phyloP scores from a whole-genome alignment of 2,888 invertebrate species.

The Quadroppia sp. region DNA sequence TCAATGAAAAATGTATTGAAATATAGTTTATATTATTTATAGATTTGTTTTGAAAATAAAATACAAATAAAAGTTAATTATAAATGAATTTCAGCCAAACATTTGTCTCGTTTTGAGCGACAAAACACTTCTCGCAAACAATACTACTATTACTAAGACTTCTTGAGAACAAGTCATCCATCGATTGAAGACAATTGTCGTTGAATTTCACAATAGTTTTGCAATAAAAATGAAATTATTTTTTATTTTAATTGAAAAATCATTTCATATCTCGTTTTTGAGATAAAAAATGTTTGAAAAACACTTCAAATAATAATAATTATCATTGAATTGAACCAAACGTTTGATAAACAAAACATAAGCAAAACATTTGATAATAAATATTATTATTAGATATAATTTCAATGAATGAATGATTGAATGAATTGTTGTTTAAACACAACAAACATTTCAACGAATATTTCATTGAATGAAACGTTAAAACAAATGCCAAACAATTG shows the following conservation, averaged over 20 bases:
- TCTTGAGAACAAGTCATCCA: slow-evolving; percentile 6
- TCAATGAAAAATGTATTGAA: slow-evolving; percentile 6
- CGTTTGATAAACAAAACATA: too few relatives aligned
- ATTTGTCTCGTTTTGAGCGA: slow-evolving; percentile 9
- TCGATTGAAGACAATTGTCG: neutral
- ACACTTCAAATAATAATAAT: too few relatives aligned
- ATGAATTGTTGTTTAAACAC: too few relatives aligned
- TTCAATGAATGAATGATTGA: too few relatives aligned
- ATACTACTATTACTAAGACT: neutral
- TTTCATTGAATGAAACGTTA: neutral
- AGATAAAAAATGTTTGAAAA: neutral
- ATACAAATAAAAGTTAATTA: neutral
- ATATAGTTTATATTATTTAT: neutral
- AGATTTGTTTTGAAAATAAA: neutral
- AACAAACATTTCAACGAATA: neutral
- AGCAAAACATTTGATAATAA: too few relatives aligned
- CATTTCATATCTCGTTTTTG: too few relatives aligned
- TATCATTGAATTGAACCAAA: too few relatives aligned
- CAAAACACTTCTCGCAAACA: slow-evolving; percentile 21
- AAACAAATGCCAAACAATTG: neutral
- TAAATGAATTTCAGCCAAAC: neutral
- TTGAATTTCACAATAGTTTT: neutral
- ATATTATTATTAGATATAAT: too few relatives aligned
- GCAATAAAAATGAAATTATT: too few relatives aligned
- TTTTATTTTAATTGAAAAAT: too few relatives aligned